phyloP scores from a whole-genome alignment of 2,888 invertebrate species.

The Nephrotoma flavescens region DNA sequence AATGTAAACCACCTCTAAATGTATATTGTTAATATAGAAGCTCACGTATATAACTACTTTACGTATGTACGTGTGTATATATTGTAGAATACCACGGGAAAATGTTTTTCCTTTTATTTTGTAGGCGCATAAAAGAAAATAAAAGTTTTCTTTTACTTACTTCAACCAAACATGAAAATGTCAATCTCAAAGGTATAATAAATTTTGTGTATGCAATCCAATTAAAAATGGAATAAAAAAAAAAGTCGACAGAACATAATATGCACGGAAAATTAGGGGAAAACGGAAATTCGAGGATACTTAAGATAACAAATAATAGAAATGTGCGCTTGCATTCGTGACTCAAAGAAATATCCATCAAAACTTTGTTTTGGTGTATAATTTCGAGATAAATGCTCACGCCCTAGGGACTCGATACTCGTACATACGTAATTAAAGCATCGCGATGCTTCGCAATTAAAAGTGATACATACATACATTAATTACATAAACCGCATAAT shows the following conservation, averaged over 20 bases:
- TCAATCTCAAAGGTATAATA: conserved; percentile 3
- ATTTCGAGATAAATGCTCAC: not conserved
- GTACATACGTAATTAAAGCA: not conserved
- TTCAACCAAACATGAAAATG: not conserved
- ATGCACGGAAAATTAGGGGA: not conserved
- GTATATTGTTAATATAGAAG: not conserved
- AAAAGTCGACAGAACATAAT: not conserved
- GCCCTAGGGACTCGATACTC: not conserved
- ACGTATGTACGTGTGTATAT: not conserved
- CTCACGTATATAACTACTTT: not conserved
- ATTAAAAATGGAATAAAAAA: not conserved
- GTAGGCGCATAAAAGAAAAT: not conserved
- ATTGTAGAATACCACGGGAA: not conserved
- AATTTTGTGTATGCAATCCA: conserved; percentile 3
- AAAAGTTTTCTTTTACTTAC: not conserved
- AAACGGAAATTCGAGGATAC: not conserved
- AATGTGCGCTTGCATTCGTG: not conserved
- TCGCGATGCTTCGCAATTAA: not conserved
- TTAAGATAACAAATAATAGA: not conserved
- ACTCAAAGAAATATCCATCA: not conserved
- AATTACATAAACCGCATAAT: not conserved
- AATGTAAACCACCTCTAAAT: not conserved
- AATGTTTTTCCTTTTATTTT: not conserved
- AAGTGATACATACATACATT: not conserved
- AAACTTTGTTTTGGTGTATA: not conserved